Percentiles rank a stretch among this genome's conserved stretches.
These are phyloP conservation scores for Myotis davidii DNA, from an alignment of 2,113 vertebrate genomes.

Conservation along the genomic window DNA sequence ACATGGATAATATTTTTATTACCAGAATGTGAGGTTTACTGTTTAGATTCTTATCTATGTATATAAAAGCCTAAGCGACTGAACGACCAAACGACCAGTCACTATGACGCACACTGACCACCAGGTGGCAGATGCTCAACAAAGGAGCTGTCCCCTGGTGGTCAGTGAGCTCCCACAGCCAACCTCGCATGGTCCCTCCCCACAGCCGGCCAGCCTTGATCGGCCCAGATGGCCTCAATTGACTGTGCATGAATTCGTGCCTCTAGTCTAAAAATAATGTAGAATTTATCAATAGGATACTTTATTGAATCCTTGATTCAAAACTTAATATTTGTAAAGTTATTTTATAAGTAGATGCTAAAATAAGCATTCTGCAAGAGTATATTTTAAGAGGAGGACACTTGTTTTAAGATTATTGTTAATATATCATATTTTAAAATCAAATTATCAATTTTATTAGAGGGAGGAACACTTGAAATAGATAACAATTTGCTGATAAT, in stretches of 20 bases:
- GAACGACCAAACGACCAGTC: no score
- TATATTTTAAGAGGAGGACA: not conserved
- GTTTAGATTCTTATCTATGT: not conserved
- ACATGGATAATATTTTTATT: conserved; percentile 9
- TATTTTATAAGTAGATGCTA: not conserved
- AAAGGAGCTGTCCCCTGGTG: no score
- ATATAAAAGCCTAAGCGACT: no score
- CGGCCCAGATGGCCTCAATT: no score
- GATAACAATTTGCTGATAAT: not conserved
- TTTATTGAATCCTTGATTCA: conserved; percentile 33
- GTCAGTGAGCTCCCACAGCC: no score
- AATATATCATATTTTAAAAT: conserved; percentile 12
- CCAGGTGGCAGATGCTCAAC: no score
- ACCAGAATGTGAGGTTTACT: not conserved
- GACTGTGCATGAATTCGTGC: no score
- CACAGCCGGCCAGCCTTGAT: no score
- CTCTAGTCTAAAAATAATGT: conserved; percentile 22
- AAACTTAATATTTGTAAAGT: conserved; percentile 25
- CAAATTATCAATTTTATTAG: conserved; percentile 18
- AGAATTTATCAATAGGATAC: not conserved
- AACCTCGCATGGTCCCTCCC: no score
- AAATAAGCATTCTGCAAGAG: not conserved
- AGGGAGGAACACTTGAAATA: conserved; percentile 23
- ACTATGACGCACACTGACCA: no score
- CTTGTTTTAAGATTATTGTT: conserved; percentile 48